Evolutionary conservation across 2,888 invertebrate genomes (phyloP), one percentile per base, ranked within the genome.

Genomic region (Agrenia bidenticulata): DNA sequence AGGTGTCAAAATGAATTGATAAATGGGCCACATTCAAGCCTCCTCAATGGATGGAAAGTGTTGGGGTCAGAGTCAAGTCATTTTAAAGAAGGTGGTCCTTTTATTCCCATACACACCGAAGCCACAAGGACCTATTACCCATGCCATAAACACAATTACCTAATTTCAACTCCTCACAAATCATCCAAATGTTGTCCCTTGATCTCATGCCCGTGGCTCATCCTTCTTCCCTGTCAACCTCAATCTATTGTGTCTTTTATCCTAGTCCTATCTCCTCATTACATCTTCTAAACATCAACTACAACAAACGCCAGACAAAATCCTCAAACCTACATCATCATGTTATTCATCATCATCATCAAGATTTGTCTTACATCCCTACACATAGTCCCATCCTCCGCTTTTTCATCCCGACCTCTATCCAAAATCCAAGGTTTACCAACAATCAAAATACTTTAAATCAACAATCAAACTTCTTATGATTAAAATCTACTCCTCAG

Each of bases 131-230:
- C 59, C 63, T 56, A 63, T 60, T 66, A 67, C 59, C 60, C 62
- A 65, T 57, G 51, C 61, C 50, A 54, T 24, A 23, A 56, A 63
- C 62, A 74, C 73, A 76, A 76, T 76, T 50, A 49, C 54, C 66
- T 69, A 72, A 75, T 76, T 76, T 76, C 76, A 76, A 66, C 76
- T 76, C 76, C 75, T 75, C 73, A 76, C 76, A 76, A 76, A 76
- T 76, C 76, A 76, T 75, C 67, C 67, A 51, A 69, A 53, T 73
- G 64, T 69, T 69, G 37, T 57, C 64, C 62, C 66, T 57, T 73
- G 65, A 73, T 66, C 70, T 71, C 65, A 69, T 65, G 67, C 64
- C 74, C 70, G 60, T 64, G 26, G 19, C 70, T 69, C 72, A 75
- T 76, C 74, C 73, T 68, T 72, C 73, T 68, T 74, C 64, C 65